A percentile compares a stretch with the other conserved stretches of the same genome.
These are phyloP conservation scores for Lethrus apterus DNA, from an alignment of 1,140 invertebrate genomes.

Conservation along the genomic window DNA sequence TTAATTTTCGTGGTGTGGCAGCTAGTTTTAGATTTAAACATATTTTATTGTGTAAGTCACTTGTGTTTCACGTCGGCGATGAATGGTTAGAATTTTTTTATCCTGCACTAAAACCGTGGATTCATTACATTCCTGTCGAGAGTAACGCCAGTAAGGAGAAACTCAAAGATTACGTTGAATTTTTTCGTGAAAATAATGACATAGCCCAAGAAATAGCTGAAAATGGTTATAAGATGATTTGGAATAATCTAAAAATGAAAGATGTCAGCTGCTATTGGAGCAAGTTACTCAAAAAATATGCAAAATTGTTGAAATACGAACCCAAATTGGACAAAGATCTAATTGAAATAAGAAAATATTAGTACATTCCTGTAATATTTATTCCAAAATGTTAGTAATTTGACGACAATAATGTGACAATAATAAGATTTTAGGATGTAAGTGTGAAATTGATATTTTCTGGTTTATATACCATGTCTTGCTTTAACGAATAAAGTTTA, in stretches of 20 bases:
- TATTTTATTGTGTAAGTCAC: conserved; percentile 85
- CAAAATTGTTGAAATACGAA: conserved; percentile 67
- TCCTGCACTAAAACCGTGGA: conserved; percentile 83
- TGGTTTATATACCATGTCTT: no score
- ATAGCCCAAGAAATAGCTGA: conserved; percentile 74
- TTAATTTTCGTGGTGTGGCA: conserved; percentile 94
- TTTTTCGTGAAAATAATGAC: conserved; percentile 69
- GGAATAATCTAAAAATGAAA: conserved; percentile 73
- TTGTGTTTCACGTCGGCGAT: conserved; percentile 93
- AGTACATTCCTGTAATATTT: conserved; percentile 1
- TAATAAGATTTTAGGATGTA: no score
- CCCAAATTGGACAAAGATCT: conserved; percentile 50
- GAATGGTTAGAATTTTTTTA: conserved; percentile 98
- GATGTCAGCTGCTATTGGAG: conserved; percentile 86
- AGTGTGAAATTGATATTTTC: no score
- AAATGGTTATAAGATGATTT: conserved; percentile 73
- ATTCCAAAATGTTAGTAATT: neutral
- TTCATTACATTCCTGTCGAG: conserved; percentile 90
- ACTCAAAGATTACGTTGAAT: conserved; percentile 64
- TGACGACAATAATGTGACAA: conserved; percentile 10
- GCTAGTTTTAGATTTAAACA: conserved; percentile 97
- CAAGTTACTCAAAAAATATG: conserved; percentile 69
- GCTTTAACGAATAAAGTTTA: no score
- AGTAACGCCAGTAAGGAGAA: conserved; percentile 59
- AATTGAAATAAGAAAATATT: conserved; percentile 41